phyloP scores from a whole-genome alignment of 2,113 vertebrate species.

The Psephotus haematonotus region DNA sequence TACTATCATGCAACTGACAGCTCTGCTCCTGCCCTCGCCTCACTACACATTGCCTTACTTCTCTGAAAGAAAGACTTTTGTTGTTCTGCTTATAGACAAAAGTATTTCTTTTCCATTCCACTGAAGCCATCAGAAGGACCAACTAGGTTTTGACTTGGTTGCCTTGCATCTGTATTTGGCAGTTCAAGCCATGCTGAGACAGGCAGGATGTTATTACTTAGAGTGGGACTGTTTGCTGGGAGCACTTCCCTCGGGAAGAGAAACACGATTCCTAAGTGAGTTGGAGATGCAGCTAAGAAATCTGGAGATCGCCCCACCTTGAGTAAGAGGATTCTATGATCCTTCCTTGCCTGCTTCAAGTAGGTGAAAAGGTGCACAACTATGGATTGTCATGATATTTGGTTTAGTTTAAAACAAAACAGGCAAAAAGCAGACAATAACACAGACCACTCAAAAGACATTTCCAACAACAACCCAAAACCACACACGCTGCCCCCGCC shows the following conservation, averaged over 20 bases:
- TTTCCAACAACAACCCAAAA: not conserved
- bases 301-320: not conserved
- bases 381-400: not conserved
- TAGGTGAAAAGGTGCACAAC: not conserved
- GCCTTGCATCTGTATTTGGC: not conserved
- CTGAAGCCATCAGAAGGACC: constrained; percentile 8
- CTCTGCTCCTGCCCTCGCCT: not conserved
- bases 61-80: not conserved
- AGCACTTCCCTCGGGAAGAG: not conserved
- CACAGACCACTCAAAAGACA: not conserved
- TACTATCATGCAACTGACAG: not conserved
- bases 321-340: not conserved
- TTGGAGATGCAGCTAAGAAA: not conserved
- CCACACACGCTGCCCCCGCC: too few species aligned
- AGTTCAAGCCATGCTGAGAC: not conserved
- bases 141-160: not conserved
- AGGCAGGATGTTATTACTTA: not conserved
- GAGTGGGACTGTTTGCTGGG: not conserved
- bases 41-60: not conserved
- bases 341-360: not conserved
- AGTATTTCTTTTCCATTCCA: not conserved
- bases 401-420: not conserved
- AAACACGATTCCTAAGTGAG: not conserved
- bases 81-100: not conserved
- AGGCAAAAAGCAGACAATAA: not conserved